Base-by-base conservation (phyloP, 2,113 vertebrate species). In the Platichthys stellatus region DNA sequence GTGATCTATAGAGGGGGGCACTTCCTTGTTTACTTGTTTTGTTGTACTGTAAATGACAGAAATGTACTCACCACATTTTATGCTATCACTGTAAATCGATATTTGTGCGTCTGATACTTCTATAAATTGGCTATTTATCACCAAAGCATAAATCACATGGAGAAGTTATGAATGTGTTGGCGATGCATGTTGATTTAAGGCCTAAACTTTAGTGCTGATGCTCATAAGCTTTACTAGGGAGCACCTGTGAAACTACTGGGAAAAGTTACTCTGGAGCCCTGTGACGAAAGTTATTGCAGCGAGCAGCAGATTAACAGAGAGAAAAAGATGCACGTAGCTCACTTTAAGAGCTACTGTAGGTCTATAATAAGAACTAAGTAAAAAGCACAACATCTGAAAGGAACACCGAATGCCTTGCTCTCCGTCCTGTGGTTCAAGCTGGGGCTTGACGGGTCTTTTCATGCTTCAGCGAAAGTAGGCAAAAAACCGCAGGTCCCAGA, bases 381-480 rank as follows among this genome's bases (percentile, higher is more conserved):
- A 59, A 59, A 59, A 31, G 67, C 24, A 59, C 40, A 82, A 64
- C 47, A 82, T 86, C 70, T 80, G 74, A 85, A 47, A 10, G 66
- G 76, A 54, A 75, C 72, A 76, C 47, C 0, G 8, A 81, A 86
- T 66, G 35, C 72, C 31, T 59, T 23, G 54, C 61, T 15, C 76
- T 76, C 70, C 51, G 63, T 80, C 72, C 71, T 86, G 88, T 61
- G 87, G 86, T 88, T 86, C 38, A 12, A 63, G 72, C 72, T 82
- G 14, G 56, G 53, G 76, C 86, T 85, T 83, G 88, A 88, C 80
- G 31, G 83, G 65, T 83, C 82, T 89, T 90, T 90, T 87, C 84
- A 90, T 90, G 83, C 88, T 89, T 88, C 84, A 81, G 89, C 83
- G 84, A 91, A 89, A 86, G 72, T 81, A 89, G 80, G 80, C 80